Evolutionary conservation across 2,113 vertebrate genomes (phyloP).

Genomic region (Oreochromis aureus): DNA sequence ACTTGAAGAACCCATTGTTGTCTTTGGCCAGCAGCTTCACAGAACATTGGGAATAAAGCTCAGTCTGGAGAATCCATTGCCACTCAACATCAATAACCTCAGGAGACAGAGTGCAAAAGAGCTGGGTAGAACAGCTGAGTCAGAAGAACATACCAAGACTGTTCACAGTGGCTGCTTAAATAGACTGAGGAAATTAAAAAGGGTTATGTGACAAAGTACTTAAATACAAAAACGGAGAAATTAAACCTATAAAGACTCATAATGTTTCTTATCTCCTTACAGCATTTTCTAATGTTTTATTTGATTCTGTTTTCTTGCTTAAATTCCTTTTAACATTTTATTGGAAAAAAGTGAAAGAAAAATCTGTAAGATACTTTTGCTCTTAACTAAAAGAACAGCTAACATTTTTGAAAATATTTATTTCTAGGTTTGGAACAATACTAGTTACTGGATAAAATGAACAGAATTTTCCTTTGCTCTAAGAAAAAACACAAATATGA

Average conservation of each 20-base stretch:
- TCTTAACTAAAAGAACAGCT: not conserved
- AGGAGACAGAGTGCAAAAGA: not conserved
- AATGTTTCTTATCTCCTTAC: not conserved
- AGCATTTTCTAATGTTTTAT: not conserved
- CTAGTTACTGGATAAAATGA: not conserved
- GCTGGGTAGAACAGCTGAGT: conserved; percentile 2
- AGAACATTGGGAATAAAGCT: conserved; percentile 6
- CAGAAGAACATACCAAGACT: conserved; percentile 1
- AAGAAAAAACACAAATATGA: not conserved
- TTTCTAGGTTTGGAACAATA: not conserved
- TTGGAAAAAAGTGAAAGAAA: not conserved
- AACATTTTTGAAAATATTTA: not conserved
- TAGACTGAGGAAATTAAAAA: not conserved
- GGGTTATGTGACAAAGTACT: not conserved
- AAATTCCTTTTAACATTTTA: not conserved
- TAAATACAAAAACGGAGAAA: not conserved
- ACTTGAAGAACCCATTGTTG: not conserved
- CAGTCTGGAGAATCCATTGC: conserved; percentile 19
- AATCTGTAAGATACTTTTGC: not conserved
- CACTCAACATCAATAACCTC: conserved; percentile 9
- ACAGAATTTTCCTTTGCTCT: not conserved
- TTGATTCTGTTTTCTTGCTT: not conserved
- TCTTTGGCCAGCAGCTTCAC: conserved; percentile 31
- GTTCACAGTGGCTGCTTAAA: not conserved
- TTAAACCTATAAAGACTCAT: not conserved